phyloP scores from a whole-genome alignment of 2,888 invertebrate species.

The Euspilapteryx auroguttella region DNA sequence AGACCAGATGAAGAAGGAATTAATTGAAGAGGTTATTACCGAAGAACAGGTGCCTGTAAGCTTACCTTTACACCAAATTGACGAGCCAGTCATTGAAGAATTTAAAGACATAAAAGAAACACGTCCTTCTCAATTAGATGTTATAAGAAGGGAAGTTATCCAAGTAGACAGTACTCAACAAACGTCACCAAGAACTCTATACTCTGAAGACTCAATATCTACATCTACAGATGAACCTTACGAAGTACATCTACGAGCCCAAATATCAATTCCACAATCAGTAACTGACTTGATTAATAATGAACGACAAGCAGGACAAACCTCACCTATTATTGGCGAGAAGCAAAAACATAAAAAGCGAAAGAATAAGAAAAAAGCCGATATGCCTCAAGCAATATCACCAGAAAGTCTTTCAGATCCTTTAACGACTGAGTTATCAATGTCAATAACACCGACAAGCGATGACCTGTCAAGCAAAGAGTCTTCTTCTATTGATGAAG shows the following conservation, averaged over 20 bases:
- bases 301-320: constrained; percentile 29
- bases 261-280: constrained; percentile 54
- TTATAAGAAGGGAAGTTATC: not conserved
- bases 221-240: constrained; percentile 58
- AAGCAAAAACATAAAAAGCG: constrained; percentile 39
- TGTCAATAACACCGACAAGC: constrained; percentile 43
- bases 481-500: constrained; percentile 45
- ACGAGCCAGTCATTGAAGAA: constrained; percentile 14
- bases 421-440: constrained; percentile 46
- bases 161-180: constrained; percentile 23
- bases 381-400: constrained; percentile 27
- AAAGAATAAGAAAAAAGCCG: constrained; percentile 37
- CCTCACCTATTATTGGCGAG: constrained; percentile 25
- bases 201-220: constrained; percentile 50
- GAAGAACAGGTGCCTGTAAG: no score
- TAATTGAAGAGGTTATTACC: no score
- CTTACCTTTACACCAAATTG: no score
- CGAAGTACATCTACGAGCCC: constrained; percentile 64
- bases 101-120: no score
- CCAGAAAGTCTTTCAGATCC: constrained; percentile 54
- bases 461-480: constrained; percentile 41
- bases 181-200: constrained; percentile 62
- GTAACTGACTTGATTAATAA: constrained; percentile 36
- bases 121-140: no score
- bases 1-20: constrained; percentile 9